phyloP scores from a whole-genome alignment of 2,113 vertebrate genomes.

The Psophia crepitans region DNA sequence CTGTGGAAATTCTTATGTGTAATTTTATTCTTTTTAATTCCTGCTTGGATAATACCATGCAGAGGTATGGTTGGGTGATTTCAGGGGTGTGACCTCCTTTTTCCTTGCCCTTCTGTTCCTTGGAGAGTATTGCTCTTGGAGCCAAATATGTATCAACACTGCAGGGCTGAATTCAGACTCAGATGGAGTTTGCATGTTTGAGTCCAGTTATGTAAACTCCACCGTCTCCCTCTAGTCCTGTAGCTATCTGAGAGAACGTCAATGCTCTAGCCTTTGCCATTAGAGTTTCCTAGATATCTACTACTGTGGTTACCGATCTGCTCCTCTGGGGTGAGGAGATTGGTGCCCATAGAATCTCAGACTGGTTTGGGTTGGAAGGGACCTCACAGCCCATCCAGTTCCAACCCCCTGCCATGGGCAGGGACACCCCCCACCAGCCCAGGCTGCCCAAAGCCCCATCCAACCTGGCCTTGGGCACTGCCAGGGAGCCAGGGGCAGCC shows the following conservation, averaged over 20 bases:
- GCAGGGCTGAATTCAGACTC: background rate
- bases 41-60: background rate
- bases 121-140: background rate
- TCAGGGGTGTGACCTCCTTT: background rate
- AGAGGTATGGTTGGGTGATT: background rate
- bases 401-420: too few species aligned
- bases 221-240: background rate
- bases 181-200: background rate
- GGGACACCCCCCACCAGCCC: too few species aligned
- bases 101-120: background rate
- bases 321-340: background rate
- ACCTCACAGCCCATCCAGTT: too few species aligned
- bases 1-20: background rate
- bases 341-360: too few species aligned
- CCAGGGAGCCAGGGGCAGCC: too few species aligned
- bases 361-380: too few species aligned
- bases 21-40: background rate
- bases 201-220: background rate
- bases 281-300: background rate
- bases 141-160: background rate
- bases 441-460: too few species aligned
- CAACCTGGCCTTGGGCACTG: too few species aligned
- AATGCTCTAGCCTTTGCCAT: background rate
- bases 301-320: accelerated
- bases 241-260: background rate